Evolutionary conservation across 1,140 invertebrate species (phyloP).

Genomic region (Macrosteles quadrilineatus): DNA sequence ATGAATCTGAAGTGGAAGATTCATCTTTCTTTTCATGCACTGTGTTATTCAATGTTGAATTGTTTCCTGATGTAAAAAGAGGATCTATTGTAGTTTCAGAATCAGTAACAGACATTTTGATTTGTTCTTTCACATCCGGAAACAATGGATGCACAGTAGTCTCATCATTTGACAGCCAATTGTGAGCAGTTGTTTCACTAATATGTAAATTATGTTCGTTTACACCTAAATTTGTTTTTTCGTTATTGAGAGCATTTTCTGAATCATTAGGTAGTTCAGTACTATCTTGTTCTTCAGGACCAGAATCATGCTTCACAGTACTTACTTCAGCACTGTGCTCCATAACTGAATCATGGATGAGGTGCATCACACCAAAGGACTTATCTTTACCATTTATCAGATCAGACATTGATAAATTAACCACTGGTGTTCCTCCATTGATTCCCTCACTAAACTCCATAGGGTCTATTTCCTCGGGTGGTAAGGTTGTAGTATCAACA

Average conservation of each 20-base stretch:
- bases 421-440: conserved; percentile 19
- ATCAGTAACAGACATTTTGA: not conserved
- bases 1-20: too few species aligned
- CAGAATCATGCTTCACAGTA: too few species aligned
- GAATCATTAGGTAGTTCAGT: not conserved
- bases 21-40: too few species aligned
- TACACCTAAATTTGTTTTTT: too few species aligned
- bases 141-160: conserved; percentile 16
- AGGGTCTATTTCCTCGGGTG: conserved; percentile 6
- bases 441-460: conserved; percentile 22
- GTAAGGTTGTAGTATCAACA: not conserved
- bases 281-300: not conserved
- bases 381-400: conserved; percentile 8
- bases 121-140: not conserved
- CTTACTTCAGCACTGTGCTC: not conserved
- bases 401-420: conserved; percentile 29
- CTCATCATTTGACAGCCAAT: conserved; percentile 17
- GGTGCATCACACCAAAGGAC: too few species aligned
- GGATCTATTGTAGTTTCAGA: conserved; percentile 10
- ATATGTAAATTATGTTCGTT: too few species aligned
- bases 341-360: too few species aligned
- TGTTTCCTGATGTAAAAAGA: not conserved
- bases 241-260: not conserved
- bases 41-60: too few species aligned
- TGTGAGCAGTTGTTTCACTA: not conserved